Conservation (phyloP, 2,888 invertebrate species). For the Cerastis rubricosa region DNA sequence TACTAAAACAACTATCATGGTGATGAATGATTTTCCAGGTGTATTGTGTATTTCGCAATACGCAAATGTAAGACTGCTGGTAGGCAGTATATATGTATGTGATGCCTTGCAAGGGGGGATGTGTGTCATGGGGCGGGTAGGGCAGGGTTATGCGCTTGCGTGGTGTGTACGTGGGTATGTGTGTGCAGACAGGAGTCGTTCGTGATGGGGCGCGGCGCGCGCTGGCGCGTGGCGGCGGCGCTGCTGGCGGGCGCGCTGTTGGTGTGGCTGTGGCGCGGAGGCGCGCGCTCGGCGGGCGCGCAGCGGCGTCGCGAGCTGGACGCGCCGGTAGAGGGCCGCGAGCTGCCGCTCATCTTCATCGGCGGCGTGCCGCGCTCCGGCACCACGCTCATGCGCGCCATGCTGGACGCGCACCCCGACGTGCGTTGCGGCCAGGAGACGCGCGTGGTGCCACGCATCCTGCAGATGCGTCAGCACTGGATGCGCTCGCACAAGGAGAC, state of each 20-base stretch:
- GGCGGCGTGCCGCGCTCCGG: constrained; percentile 99
- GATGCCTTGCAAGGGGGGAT: not conserved
- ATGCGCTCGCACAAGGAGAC: constrained; percentile 98
- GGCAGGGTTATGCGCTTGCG: not conserved
- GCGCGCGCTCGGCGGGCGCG: constrained; percentile 67
- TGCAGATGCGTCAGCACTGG: constrained; percentile 99
- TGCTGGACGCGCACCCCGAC: constrained; percentile 99
- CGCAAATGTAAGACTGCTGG: not conserved
- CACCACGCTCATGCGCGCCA: constrained; percentile 99
- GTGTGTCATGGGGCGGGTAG: not conserved
- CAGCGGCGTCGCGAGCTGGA: constrained; percentile 60
- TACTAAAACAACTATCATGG: not conserved
- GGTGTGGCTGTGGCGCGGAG: constrained; percentile 73
- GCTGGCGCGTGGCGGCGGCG: constrained; percentile 71
- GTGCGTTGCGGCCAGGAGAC: constrained; percentile 99
- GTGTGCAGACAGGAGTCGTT: constrained; percentile 58
- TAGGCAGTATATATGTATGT: not conserved
- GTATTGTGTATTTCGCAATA: not conserved
- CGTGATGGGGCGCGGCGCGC: constrained; percentile 72
- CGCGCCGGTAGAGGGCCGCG: constrained; percentile 92
- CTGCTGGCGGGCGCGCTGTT: constrained; percentile 71
- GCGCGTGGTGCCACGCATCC: constrained; percentile 98
- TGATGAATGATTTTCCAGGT: not conserved
- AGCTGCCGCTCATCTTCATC: constrained; percentile 98
- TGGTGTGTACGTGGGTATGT: constrained; percentile 54